phyloP scores from a whole-genome alignment of 2,888 invertebrate genomes.

The Folsomia candida region DNA sequence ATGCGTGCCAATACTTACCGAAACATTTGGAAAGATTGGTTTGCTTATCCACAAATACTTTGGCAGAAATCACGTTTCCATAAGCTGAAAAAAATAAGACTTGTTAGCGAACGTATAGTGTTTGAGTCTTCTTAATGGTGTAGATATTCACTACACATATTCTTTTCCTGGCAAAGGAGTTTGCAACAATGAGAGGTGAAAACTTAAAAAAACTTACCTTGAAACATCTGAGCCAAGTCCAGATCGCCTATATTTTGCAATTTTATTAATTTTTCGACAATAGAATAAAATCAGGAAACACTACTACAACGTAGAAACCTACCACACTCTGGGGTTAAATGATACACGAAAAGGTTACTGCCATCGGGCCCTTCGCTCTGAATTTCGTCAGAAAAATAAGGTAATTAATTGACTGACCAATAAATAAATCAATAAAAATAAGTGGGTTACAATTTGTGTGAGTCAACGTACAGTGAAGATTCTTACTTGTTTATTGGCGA shows the following conservation, averaged over 20 bases:
- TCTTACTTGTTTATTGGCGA: slow-evolving; percentile 37
- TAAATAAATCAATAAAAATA: neutral
- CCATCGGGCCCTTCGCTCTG: slow-evolving; percentile 98
- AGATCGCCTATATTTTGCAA: too few species aligned
- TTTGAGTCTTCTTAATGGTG: too few species aligned
- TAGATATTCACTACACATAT: too few species aligned
- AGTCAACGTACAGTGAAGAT: slow-evolving; percentile 18
- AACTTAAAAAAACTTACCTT: too few species aligned
- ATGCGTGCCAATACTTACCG: too few species aligned
- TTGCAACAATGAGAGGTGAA: too few species aligned
- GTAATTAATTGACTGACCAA: neutral
- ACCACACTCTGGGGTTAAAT: slow-evolving; percentile 97
- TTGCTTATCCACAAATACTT: slow-evolving; percentile 99
- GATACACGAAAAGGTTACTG: slow-evolving; percentile 98
- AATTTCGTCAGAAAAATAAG: slow-evolving; percentile 57
- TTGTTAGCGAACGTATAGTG: too few species aligned
- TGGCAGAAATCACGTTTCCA: slow-evolving; percentile 96
- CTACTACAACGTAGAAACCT: too few species aligned
- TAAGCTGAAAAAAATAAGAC: too few species aligned
- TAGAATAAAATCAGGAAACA: too few species aligned
- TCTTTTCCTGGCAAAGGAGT: too few species aligned
- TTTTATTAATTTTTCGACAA: too few species aligned
- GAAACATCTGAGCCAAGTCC: slow-evolving; percentile 96
- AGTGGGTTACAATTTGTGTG: neutral
- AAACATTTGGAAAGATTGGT: slow-evolving; percentile 99